phyloP scores from a whole-genome alignment of 2,797 vertebrate genomes.

The Hoplostethus atlanticus region DNA sequence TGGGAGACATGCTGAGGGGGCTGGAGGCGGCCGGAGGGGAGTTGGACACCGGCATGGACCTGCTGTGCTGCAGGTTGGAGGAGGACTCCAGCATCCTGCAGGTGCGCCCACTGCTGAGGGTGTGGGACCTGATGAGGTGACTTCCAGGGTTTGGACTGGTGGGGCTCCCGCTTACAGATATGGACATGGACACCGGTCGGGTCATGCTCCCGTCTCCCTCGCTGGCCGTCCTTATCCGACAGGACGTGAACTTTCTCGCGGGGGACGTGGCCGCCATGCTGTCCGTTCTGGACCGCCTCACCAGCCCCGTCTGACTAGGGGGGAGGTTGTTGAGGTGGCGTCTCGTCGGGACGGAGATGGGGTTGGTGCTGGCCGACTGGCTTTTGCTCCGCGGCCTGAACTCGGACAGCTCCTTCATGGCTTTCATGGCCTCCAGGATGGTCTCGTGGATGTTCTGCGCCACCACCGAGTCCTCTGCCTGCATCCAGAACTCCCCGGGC shows the following conservation, averaged over 20 bases:
- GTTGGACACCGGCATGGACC: conserved; percentile 90
- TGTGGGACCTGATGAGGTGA: conserved; percentile 89
- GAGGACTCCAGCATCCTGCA: conserved; percentile 81
- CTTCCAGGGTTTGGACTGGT: conserved; percentile 86
- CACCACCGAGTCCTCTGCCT: conserved; percentile 96
- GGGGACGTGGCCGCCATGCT: conserved; percentile 87
- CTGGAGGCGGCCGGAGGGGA: conserved; percentile 89
- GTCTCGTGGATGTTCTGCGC: conserved; percentile 99
- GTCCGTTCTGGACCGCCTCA: conserved; percentile 91
- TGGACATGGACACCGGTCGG: conserved; percentile 83
- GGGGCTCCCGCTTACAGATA: conserved; percentile 87
- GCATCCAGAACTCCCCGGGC: conserved; percentile 99
- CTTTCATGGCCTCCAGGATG: conserved; percentile 97
- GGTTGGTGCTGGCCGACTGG: conserved; percentile 92
- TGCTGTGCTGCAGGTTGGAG: conserved; percentile 88
- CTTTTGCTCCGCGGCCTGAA: conserved; percentile 97
- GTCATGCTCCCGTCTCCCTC: conserved; percentile 91
- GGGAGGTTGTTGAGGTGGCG: conserved; percentile 92
- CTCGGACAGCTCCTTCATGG: conserved; percentile 95
- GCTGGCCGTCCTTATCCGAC: conserved; percentile 91
- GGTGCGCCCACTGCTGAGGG: conserved; percentile 83
- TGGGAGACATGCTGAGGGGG: conserved; percentile 90
- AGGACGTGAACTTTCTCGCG: conserved; percentile 84
- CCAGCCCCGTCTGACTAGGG: conserved; percentile 93
- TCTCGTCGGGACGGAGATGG: conserved; percentile 93